These are phyloP conservation scores for Forbesichthys papilliferus DNA, from an alignment of 2,113 vertebrate species.

Conservation along the genomic window DNA sequence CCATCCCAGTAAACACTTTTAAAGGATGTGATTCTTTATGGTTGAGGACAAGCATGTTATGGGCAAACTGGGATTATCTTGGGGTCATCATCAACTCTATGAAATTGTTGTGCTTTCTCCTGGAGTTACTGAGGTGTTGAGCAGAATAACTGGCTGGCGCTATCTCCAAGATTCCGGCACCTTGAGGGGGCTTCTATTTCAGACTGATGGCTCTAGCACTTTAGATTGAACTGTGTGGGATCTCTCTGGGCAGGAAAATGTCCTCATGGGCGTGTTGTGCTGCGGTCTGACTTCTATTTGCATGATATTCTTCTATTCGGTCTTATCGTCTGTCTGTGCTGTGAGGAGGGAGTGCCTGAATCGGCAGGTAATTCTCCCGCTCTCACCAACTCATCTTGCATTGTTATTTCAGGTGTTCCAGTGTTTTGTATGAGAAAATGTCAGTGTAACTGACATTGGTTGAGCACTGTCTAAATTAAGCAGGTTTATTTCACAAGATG, in stretches of 20 bases:
- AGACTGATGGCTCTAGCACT: conserved; percentile 71
- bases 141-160: conserved; percentile 57
- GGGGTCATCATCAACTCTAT: conserved; percentile 58
- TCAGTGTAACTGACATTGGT: conserved; percentile 24
- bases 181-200: conserved; percentile 64
- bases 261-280: conserved; percentile 75
- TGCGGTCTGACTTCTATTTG: conserved; percentile 76
- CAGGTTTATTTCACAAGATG: conserved; percentile 27
- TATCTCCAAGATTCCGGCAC: conserved; percentile 60
- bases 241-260: conserved; percentile 62
- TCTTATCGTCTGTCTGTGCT: conserved; percentile 71
- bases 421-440: neutral
- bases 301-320: conserved; percentile 76
- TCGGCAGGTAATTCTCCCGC: conserved; percentile 75
- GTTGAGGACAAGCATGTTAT: conserved; percentile 8
- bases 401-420: conserved; percentile 60
- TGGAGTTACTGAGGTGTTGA: conserved; percentile 57
- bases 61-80: conserved; percentile 53
- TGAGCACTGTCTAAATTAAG: conserved; percentile 46
- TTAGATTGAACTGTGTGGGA: conserved; percentile 69
- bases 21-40: conserved; percentile 6
- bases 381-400: conserved; percentile 76
- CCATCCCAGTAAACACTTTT: conserved; percentile 26
- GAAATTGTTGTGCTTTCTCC: conserved; percentile 55
- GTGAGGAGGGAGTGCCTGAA: conserved; percentile 76